Base-by-base conservation (phyloP, 2,888 invertebrate species). In the Diploptera punctata region DNA sequence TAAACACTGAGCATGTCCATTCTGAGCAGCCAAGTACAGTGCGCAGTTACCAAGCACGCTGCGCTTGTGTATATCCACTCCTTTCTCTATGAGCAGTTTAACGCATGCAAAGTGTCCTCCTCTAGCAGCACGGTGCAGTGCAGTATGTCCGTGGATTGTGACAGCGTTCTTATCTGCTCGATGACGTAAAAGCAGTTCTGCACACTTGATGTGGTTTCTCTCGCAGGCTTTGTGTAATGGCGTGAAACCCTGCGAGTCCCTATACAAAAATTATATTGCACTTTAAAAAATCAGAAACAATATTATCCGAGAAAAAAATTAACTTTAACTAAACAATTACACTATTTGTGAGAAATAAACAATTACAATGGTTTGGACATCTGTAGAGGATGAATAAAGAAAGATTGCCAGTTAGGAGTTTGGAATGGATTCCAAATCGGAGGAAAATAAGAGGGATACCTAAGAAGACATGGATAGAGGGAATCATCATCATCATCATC, bases 11-110 rank as follows among this genome's bases (percentile, higher is more conserved):
- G 52, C 3, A 13, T 57, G 33, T 10, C 72, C 72, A 52, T 44
- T 57, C 19, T 52, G 31, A 3, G 69, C 68, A 26, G 74, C 74
- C 26, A 65, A 38, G 65, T 72, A 61, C 61, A 74, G 44, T 3
- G 72, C 62, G 9, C 68, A 49, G 52, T 62, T 52, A 21, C 69
- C 72, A 21, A 54, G 54, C 7, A 1, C 47, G 38, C 44, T 54
- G 16, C 10, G 9, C 19, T 19, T 52, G 38, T 69, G 47, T 1
- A 72, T 4, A 18, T 72, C 62, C 4, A 26, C 61, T 13, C 69
- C 72, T 33, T 69, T 69, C 21, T 68, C 52, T 18, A 72, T n/a
- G n/a, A 72, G 43, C 13, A 65, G 26, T 61, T 52, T 54, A 3
- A 70, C 38, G 9, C 31, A 18, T 16, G 16, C 19, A 7, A 13